These are phyloP conservation scores for Actenoides hombroni DNA, from an alignment of 2,113 vertebrate species.

Conservation along the genomic window DNA sequence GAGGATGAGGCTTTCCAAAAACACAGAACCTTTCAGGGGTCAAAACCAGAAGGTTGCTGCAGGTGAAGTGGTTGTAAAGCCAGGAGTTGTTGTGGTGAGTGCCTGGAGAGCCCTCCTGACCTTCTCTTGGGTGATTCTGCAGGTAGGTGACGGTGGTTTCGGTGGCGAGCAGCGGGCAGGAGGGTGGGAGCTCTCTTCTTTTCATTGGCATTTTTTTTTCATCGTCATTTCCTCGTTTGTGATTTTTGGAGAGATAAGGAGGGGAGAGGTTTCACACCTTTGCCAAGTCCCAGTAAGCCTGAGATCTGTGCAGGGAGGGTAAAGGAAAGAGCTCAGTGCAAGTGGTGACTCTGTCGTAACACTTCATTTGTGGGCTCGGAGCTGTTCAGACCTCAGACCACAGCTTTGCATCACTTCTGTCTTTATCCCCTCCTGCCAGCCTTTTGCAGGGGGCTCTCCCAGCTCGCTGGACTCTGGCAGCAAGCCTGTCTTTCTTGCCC, in stretches of 20 bases:
- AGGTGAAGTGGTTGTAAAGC: neutral
- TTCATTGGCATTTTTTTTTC: neutral
- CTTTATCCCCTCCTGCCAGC: neutral
- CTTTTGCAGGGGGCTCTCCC: neutral
- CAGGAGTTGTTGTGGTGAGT: neutral
- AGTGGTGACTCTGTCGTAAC: neutral
- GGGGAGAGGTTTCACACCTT: neutral
- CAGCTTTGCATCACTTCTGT: neutral
- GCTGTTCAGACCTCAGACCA: neutral
- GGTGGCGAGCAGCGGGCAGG: neutral
- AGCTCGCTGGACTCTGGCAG: neutral
- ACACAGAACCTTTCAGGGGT: neutral
- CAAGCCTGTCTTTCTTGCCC: neutral
- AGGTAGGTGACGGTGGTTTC: fast-evolving
- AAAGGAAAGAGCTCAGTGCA: neutral
- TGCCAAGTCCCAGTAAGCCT: neutral
- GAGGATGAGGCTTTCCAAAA: neutral
- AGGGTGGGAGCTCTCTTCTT: neutral
- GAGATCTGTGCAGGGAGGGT: neutral
- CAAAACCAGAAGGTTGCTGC: neutral
- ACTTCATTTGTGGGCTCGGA: neutral
- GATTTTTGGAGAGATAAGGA: neutral
- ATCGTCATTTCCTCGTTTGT: neutral
- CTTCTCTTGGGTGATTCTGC: neutral
- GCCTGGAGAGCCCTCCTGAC: neutral